These are phyloP conservation scores for Lasius fuliginosus DNA, from an alignment of 2,888 invertebrate species.

Conservation along the genomic window DNA sequence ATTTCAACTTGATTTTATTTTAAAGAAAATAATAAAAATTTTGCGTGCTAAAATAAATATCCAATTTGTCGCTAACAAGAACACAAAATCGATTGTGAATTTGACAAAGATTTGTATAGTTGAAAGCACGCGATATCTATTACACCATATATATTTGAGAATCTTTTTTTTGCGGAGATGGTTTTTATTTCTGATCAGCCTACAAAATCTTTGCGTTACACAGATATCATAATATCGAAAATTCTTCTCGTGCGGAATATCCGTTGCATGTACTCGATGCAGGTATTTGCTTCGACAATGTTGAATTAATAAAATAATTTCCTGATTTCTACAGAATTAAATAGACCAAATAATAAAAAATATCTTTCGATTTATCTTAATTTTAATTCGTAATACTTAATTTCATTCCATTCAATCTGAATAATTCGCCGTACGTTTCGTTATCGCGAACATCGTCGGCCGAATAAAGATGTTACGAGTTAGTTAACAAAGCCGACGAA, in stretches of 20 bases:
- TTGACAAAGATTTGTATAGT: neutral
- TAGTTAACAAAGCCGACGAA: conserved; percentile 34
- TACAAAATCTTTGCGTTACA: neutral
- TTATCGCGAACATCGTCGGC: conserved; percentile 18
- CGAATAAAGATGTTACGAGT: conserved; percentile 44
- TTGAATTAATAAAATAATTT: neutral
- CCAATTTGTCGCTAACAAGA: neutral
- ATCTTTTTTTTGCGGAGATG: neutral
- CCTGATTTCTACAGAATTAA: neutral
- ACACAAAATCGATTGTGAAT: neutral
- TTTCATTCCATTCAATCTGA: conserved; percentile 9
- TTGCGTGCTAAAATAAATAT: neutral
- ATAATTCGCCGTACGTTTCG: conserved; percentile 32
- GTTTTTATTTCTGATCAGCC: neutral
- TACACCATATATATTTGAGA: neutral
- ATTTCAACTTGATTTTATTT: neutral
- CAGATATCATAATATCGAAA: neutral
- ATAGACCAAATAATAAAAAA: conserved; percentile 1
- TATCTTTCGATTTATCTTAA: neutral
- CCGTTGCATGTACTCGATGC: neutral
- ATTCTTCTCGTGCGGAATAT: neutral
- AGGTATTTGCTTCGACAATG: neutral
- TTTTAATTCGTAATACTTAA: neutral
- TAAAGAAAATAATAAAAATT: neutral
- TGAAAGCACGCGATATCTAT: neutral